Evolutionary conservation across 1,140 invertebrate genomes (phyloP).

Genomic region (Mya arenaria): DNA sequence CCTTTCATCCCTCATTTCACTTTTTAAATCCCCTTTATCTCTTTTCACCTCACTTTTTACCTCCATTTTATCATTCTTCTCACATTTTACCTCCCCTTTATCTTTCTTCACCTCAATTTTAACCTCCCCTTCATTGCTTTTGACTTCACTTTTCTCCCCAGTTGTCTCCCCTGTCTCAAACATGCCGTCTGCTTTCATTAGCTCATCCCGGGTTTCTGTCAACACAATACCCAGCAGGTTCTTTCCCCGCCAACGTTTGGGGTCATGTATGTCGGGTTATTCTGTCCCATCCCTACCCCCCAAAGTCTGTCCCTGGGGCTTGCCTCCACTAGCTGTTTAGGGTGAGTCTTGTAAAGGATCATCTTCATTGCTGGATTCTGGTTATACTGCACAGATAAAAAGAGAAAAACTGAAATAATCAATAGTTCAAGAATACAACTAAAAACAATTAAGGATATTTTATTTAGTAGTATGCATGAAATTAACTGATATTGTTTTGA

Average conservation of each 20-base stretch:
- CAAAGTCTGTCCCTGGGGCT: conserved; percentile 77
- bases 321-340: conserved; percentile 74
- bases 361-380: conserved; percentile 71
- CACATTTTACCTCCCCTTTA: too few relatives aligned
- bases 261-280: conserved; percentile 68
- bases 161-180: neutral
- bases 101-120: too few relatives aligned
- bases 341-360: conserved; percentile 67
- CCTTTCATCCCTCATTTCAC: too few relatives aligned
- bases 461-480: too few relatives aligned
- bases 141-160: neutral
- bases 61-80: too few relatives aligned
- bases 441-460: too few relatives aligned
- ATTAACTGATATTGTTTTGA: too few relatives aligned
- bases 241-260: conserved; percentile 73
- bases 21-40: too few relatives aligned
- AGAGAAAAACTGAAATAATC: too few relatives aligned
- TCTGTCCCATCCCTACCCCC: conserved; percentile 75
- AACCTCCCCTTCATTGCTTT: neutral
- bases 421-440: too few relatives aligned
- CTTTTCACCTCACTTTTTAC: too few relatives aligned
- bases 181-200: conserved; percentile 61
- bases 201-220: conserved; percentile 70
- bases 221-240: conserved; percentile 78
- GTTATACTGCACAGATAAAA: conserved; percentile 70